These are phyloP conservation scores for Griposia aprilina DNA, from an alignment of 2,888 invertebrate genomes.

Conservation along the genomic window DNA sequence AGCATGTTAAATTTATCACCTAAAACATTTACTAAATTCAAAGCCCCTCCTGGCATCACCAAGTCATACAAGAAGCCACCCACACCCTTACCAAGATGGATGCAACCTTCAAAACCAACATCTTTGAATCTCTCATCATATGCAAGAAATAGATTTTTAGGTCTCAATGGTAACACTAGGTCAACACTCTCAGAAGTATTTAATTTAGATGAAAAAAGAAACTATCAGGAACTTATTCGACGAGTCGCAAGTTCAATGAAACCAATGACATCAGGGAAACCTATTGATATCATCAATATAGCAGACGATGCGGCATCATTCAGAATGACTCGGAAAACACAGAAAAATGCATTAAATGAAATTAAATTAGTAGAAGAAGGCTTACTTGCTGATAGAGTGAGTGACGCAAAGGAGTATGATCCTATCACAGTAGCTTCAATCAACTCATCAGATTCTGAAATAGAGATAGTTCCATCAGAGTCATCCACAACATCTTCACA, in stretches of 20 bases:
- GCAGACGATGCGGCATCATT: constrained; percentile 83
- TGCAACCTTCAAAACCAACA: constrained; percentile 75
- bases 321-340: constrained; percentile 79
- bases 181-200: constrained; percentile 88
- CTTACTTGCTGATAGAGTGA: constrained; percentile 76
- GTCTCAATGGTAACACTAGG: constrained; percentile 80
- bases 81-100: constrained; percentile 80
- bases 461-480: constrained; percentile 85
- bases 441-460: constrained; percentile 87
- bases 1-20: constrained; percentile 75
- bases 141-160: constrained; percentile 76
- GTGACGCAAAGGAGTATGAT: constrained; percentile 82
- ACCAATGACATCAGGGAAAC: constrained; percentile 72
- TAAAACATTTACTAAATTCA: constrained; percentile 80
- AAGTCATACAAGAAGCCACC: constrained; percentile 82
- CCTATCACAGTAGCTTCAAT: constrained; percentile 86
- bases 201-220: constrained; percentile 90
- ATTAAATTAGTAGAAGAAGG: constrained; percentile 81
- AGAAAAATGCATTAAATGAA: constrained; percentile 82
- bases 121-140: constrained; percentile 73
- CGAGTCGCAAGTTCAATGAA: constrained; percentile 79
- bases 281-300: constrained; percentile 79
- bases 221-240: constrained; percentile 89
- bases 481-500: constrained; percentile 83
- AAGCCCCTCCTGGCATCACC: constrained; percentile 81